A percentile compares a stretch with the other conserved stretches of the same genome.
phyloP scores from a whole-genome alignment of 2,113 vertebrate genomes.

The Pelvicachromis taeniatus region DNA sequence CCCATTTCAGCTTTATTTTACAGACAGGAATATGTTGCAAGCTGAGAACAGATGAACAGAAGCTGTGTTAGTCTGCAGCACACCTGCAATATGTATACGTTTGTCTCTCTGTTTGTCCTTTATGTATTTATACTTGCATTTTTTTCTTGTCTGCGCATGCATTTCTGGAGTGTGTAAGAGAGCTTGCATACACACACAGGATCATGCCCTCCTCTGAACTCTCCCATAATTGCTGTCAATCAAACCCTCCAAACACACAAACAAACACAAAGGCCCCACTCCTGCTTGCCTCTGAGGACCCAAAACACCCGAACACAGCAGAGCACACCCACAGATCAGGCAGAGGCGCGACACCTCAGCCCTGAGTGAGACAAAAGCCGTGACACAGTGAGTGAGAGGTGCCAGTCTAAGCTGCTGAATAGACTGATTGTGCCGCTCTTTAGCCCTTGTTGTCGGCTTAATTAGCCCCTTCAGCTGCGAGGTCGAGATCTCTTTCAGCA shows the following conservation, averaged over 20 bases:
- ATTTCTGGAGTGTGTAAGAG: not conserved
- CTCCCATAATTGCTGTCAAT: conserved; percentile 58
- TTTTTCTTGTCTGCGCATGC: not conserved
- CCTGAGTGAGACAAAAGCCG: conserved; percentile 28
- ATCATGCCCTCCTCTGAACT: conserved; percentile 29
- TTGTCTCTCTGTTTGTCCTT: not conserved
- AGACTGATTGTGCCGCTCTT: conserved; percentile 36
- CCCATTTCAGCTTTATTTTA: not conserved
- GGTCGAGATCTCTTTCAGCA: conserved; percentile 30
- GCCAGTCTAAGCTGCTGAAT: conserved; percentile 40
- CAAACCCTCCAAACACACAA: conserved; percentile 48
- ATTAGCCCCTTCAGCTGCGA: conserved; percentile 43
- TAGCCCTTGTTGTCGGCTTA: conserved; percentile 41
- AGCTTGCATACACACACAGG: not conserved
- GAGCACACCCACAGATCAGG: not conserved
- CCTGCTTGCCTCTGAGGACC: conserved; percentile 3
- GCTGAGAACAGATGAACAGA: not conserved
- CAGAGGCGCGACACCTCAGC: not conserved
- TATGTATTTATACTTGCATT: not conserved
- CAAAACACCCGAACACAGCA: not conserved
- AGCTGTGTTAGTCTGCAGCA: not conserved
- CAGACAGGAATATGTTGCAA: not conserved
- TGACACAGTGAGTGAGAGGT: conserved; percentile 22
- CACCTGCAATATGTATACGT: not conserved
- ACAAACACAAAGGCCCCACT: conserved; percentile 46